Percentiles rank a stretch among this genome's conserved stretches.
Evolutionary conservation across 2,113 vertebrate genomes (phyloP).

Genomic region (Mus spicilegus): DNA sequence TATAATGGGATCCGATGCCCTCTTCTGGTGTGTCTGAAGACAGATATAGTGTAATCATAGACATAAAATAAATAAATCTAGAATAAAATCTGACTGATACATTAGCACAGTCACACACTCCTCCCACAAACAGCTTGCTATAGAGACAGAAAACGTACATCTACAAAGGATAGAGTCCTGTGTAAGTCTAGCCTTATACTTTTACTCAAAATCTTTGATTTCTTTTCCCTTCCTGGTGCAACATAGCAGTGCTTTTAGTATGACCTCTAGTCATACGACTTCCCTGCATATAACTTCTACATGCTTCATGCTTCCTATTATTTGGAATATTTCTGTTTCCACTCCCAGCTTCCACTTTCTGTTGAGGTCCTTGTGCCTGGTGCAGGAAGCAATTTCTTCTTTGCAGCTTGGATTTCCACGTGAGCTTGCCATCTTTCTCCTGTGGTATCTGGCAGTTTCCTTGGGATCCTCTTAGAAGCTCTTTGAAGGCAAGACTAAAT

Average conservation of each 20-base stretch:
- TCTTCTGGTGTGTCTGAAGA: too few species aligned
- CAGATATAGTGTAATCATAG: too few species aligned
- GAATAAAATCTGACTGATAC: neutral
- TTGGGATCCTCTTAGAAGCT: neutral
- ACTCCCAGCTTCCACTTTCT: fast-evolving
- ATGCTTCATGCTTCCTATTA: neutral
- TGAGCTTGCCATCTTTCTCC: neutral
- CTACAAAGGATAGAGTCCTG: neutral
- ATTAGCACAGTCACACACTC: neutral
- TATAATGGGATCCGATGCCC: too few species aligned
- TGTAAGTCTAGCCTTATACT: neutral
- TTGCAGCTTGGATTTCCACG: neutral
- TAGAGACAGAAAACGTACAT: neutral
- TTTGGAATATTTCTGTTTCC: neutral
- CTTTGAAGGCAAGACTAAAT: neutral
- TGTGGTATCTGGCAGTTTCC: neutral
- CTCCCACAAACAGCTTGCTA: neutral
- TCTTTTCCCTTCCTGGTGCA: neutral
- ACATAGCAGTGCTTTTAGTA: neutral
- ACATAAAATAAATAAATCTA: too few species aligned
- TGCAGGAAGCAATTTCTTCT: neutral
- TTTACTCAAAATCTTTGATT: neutral
- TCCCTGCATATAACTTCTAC: neutral
- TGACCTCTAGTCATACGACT: neutral
- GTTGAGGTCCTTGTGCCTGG: too few species aligned